These are phyloP conservation scores for Macrosoma leucophasiata DNA, from an alignment of 2,888 invertebrate genomes.

Conservation along the genomic window DNA sequence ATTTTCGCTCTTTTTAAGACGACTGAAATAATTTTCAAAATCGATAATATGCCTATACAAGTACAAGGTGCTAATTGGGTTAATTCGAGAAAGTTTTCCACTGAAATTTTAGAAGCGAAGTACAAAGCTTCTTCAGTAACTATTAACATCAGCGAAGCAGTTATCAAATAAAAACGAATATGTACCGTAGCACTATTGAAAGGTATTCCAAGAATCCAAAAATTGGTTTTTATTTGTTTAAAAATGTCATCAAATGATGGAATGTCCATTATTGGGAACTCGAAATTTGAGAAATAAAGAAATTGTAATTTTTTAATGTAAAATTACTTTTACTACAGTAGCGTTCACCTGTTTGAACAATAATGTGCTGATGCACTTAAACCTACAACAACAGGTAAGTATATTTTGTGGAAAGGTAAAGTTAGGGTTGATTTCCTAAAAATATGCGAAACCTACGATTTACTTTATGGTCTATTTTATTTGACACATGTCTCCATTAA, in stretches of 20 bases:
- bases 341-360: too few relatives aligned
- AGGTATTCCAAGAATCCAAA: conserved; percentile 20
- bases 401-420: too few relatives aligned
- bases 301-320: too few relatives aligned
- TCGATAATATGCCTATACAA: conserved; percentile 40
- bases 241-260: conserved; percentile 21
- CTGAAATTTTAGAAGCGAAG: conserved; percentile 40
- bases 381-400: too few relatives aligned
- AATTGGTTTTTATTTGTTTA: conserved; percentile 22
- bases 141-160: conserved; percentile 30
- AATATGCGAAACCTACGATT: too few relatives aligned
- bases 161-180: conserved; percentile 32
- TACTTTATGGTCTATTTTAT: too few relatives aligned
- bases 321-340: too few relatives aligned
- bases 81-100: conserved; percentile 46
- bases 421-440: too few relatives aligned
- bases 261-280: conserved; percentile 15
- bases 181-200: conserved; percentile 27
- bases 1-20: conserved; percentile 29
- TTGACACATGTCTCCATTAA: too few relatives aligned
- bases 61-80: conserved; percentile 47
- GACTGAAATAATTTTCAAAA: conserved; percentile 38
- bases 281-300: too few relatives aligned
- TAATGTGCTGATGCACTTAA: too few relatives aligned
- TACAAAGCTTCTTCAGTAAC: conserved; percentile 35